Percentiles rank a stretch among this genome's conserved stretches.
Conservation (phyloP, 2,113 vertebrate genomes). For the Otis tarda region DNA sequence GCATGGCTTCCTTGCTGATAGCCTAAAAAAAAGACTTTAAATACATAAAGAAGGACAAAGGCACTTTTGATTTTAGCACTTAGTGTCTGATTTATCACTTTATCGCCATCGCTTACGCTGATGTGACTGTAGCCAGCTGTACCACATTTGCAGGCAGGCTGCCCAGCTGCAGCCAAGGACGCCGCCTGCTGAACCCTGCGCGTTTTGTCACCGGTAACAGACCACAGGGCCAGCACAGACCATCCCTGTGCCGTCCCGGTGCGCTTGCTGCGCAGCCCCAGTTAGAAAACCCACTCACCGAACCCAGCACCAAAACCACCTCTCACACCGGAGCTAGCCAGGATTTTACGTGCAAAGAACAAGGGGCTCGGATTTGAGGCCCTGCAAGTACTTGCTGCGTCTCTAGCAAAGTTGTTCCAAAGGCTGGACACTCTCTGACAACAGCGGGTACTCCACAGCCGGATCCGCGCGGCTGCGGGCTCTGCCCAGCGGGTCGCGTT, state of each 20-base stretch:
- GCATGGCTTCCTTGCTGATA: neutral
- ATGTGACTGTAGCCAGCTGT: neutral
- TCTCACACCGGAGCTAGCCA: accelerated
- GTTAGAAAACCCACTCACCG: neutral
- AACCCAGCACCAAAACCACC: neutral
- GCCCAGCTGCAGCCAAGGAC: neutral
- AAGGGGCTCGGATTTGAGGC: neutral
- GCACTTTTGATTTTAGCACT: neutral
- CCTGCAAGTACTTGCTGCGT: neutral
- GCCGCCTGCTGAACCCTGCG: neutral
- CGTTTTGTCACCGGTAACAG: neutral
- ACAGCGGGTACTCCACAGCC: neutral
- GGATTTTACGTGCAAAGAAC: neutral
- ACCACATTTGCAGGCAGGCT: neutral
- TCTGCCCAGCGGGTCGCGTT: neutral
- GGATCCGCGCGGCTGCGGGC: neutral
- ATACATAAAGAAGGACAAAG: neutral
- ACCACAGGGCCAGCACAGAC: neutral
- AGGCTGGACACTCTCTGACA: neutral
- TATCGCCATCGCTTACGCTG: neutral
- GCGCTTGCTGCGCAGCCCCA: neutral
- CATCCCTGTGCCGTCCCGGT: neutral
- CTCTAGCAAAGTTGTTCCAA: neutral
- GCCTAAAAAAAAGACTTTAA: neutral
- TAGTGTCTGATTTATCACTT: neutral